Base-by-base conservation (phyloP, 1,140 invertebrate species). In the Harpegnathos saltator region DNA sequence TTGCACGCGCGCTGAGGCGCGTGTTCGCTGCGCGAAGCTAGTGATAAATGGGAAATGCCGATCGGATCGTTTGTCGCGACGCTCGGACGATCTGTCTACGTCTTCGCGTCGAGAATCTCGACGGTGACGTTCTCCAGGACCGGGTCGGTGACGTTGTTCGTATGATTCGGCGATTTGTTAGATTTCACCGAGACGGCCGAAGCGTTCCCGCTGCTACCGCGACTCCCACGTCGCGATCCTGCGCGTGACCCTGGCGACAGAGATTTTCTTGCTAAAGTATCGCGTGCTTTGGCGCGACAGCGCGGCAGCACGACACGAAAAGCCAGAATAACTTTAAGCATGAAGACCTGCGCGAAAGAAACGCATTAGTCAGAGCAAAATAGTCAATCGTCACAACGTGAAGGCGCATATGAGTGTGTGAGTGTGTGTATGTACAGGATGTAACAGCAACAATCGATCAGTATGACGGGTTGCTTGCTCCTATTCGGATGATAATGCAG, bases 201-300 rank as follows among this genome's bases (percentile, higher is more conserved):
- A 72, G 96, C 95, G 75, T 95, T 96, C 83, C 94, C 94, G 68
- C 95, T 96, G 91, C 96, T 97, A 7, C 95, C 95, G 88, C 95
- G 95, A 72, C 96, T 96, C 68, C 96, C 96, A 68, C 96, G 95
- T 69, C 96, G 94, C 80, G 96, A 96, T 81, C 96, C 96, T 95
- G 94, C 94, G 72, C 96, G 95, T 86, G 96, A 96, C 65, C 96
- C 96, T 96, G 95, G 92, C 89, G 95, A 95, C 91, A 95, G 93
- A 94, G 92, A 93, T 91, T 90, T 90, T 90, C 86, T 89, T 90
- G 91, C 89, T 91, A 88, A 91, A 86, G 89, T 85, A 90, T 91
- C 90, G 85, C 87, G 89, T 85, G 90, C 89, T 89, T 88, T 82
- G 69, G 71, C 63, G 24, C 72, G 80, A 77, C 82, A 72, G 61